Base-by-base conservation (phyloP, 2,113 vertebrate species). In the Petrocephalus zakoni region DNA sequence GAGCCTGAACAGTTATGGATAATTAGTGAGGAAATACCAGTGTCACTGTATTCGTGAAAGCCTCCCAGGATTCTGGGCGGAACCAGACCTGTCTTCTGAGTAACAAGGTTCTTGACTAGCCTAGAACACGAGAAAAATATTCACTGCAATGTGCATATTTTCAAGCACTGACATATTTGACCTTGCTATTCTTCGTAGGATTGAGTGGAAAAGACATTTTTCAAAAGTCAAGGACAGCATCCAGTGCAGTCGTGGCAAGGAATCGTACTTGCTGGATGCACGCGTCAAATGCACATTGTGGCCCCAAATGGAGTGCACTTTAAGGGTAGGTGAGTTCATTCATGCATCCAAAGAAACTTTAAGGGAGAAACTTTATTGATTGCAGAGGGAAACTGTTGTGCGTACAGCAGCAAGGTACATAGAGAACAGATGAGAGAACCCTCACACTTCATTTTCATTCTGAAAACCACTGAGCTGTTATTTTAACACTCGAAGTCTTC, bases 21-120 rank as follows among this genome's bases (percentile, higher is more conserved):
- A 82, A 91, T 93, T 92, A 93, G 90, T 91, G 81, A 49, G 55
- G 87, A 75, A 7, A 94, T 94, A 95, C 95, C 95, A 93, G 95
- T 92, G 92, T 94, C 95, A 93, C 92, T 95, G 94, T 94, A 95
- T 91, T 94, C 94, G 55, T 94, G 94, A 90, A 94, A 94, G 91
- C 94, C 93, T 92, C 95, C 95, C 89, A 97, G 91, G 91, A 96
- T 93, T 90, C 92, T 94, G 93, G 96, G 92, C 11, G 95, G 96
- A 88, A 96, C 95, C 96, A 96, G 96, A 51, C 96, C 95, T 0
- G 94, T 96, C 89, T 96, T 95, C 93, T 97, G 95, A 84, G 96
- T 96, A 90, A 95, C 92, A 92, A 97, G 92, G 87, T 96, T 97
- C 95, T 97, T 97, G 90, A 97, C 96, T 94, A 97, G 94, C 97